phyloP scores from a whole-genome alignment of 2,888 invertebrate species.

The Miltochrista miniata region DNA sequence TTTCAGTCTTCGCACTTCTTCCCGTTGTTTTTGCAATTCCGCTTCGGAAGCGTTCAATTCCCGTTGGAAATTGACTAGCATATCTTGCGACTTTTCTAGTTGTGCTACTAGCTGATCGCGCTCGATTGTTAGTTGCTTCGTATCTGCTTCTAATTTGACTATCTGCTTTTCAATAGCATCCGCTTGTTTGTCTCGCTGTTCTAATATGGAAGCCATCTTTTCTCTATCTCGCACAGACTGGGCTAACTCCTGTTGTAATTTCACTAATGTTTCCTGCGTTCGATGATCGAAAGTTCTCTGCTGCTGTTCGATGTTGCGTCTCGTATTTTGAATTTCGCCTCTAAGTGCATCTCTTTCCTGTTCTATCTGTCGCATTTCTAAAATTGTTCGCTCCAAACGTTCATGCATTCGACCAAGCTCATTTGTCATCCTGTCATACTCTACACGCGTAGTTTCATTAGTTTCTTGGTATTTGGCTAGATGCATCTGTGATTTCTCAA shows the following conservation, averaged over 20 bases:
- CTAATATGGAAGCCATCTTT: constrained; percentile 90
- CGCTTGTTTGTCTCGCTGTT: constrained; percentile 90
- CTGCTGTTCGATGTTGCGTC: constrained; percentile 86
- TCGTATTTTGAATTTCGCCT: constrained; percentile 86
- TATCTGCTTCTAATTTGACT: constrained; percentile 92
- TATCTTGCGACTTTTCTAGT: constrained; percentile 95
- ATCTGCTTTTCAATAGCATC: constrained; percentile 94
- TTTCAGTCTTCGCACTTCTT: constrained; percentile 90
- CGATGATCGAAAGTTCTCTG: constrained; percentile 86
- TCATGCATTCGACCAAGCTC: constrained; percentile 93
- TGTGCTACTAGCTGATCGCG: constrained; percentile 94
- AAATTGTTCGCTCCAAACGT: constrained; percentile 88
- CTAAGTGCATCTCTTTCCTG: constrained; percentile 89
- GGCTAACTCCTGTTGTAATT: constrained; percentile 89
- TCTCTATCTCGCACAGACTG: constrained; percentile 89
- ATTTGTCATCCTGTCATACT: constrained; percentile 92
- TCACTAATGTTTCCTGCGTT: constrained; percentile 88
- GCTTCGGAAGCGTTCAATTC: constrained; percentile 93
- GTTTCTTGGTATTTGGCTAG: constrained; percentile 92
- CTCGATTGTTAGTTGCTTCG: constrained; percentile 93
- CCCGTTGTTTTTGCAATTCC: constrained; percentile 91
- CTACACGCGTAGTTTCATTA: constrained; percentile 91
- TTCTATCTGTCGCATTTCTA: constrained; percentile 88
- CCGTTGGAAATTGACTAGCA: constrained; percentile 96
- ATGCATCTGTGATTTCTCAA: constrained; percentile 93